Conservation (phyloP, 2,888 invertebrate species). For the Unio pictorum region DNA sequence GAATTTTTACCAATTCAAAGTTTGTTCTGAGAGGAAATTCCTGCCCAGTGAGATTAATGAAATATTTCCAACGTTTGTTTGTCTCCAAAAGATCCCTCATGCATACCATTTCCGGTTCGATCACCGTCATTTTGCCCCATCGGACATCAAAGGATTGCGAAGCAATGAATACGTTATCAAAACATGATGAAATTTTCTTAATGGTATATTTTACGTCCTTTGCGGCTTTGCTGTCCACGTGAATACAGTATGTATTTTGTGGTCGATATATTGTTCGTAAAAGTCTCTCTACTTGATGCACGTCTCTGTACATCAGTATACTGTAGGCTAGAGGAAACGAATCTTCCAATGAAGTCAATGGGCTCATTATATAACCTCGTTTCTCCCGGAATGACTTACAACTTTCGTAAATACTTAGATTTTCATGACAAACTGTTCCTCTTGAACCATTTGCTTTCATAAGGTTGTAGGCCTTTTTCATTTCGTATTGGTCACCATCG, state of each 20-base stretch:
- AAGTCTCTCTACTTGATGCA: conserved; percentile 48
- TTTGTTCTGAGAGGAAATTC: conserved; percentile 67
- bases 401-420: conserved; percentile 7
- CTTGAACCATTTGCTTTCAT: not conserved
- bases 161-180: conserved; percentile 54
- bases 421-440: conserved; percentile 6
- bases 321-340: conserved; percentile 54
- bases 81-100: conserved; percentile 42
- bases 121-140: conserved; percentile 58
- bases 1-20: conserved; percentile 58
- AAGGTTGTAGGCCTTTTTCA: conserved; percentile 1
- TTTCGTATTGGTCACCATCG: conserved; percentile 2
- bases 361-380: conserved; percentile 31
- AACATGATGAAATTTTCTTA: conserved; percentile 36
- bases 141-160: conserved; percentile 38
- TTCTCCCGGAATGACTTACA: conserved; percentile 26
- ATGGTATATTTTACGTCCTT: conserved; percentile 22
- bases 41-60: conserved; percentile 66
- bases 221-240: conserved; percentile 48
- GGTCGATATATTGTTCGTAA: conserved; percentile 58
- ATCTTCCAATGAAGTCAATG: conserved; percentile 30
- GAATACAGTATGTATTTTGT: conserved; percentile 62
- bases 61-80: conserved; percentile 60
- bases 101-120: conserved; percentile 60
- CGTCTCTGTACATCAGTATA: conserved; percentile 47